A percentile compares a stretch with the other conserved stretches of the same genome.
phyloP scores from a whole-genome alignment of 2,797 vertebrate species.

The Okamejei kenojei region DNA sequence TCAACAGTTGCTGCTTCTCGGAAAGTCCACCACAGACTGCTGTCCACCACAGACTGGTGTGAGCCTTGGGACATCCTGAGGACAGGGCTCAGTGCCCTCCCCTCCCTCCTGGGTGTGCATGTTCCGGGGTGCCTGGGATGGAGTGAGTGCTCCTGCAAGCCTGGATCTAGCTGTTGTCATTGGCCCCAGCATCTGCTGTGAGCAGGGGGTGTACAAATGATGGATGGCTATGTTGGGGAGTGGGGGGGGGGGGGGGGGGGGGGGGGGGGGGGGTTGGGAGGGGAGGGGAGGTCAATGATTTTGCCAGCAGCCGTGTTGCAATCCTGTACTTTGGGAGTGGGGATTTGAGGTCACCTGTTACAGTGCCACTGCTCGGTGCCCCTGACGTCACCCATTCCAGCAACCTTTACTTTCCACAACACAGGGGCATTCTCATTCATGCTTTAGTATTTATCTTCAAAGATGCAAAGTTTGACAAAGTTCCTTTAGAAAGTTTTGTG shows the following conservation, averaged over 20 bases:
- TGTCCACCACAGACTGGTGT: no score
- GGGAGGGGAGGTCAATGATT: no score
- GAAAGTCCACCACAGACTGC: background rate
- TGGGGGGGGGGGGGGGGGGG: background rate
- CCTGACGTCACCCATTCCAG: no score
- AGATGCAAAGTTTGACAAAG: background rate
- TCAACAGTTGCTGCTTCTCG: background rate
- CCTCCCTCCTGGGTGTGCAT: background rate
- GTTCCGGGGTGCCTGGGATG: background rate
- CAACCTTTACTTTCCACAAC: background rate
- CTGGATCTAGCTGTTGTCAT: background rate
- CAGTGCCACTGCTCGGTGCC: no score
- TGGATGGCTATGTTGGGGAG: background rate
- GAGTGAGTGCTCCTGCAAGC: background rate
- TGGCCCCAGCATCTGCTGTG: background rate
- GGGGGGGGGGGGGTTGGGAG: no score
- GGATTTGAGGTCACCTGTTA: background rate
- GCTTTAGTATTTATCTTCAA: background rate
- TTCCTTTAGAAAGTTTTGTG: background rate
- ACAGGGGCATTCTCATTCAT: background rate
- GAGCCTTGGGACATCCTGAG: no score
- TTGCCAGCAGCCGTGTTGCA: background rate
- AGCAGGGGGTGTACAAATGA: background rate
- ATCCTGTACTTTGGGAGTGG: background rate
- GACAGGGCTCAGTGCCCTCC: background rate